Percentiles rank a stretch among this genome's conserved stretches.
Conservation (phyloP, 2,888 invertebrate species). For the Bruchidius siliquastri region DNA sequence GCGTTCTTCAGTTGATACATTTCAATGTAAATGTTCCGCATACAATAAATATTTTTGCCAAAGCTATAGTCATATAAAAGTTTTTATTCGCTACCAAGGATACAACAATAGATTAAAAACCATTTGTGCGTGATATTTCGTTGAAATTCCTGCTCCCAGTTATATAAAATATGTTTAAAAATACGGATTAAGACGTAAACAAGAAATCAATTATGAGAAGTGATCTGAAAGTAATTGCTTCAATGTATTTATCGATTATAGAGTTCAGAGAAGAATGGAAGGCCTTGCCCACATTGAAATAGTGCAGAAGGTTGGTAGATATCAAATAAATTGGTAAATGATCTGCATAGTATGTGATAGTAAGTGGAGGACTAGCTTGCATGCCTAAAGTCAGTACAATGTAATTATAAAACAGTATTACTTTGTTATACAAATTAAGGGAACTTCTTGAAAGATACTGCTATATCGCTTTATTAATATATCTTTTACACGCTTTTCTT, state of each 20-base stretch:
- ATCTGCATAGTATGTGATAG: too few relatives aligned
- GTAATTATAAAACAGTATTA: too few relatives aligned
- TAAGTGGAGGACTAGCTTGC: too few relatives aligned
- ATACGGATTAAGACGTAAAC: not conserved
- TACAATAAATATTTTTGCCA: not conserved
- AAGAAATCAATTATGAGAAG: not conserved
- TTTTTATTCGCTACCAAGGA: not conserved
- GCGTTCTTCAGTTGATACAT: too few relatives aligned
- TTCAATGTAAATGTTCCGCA: conserved; percentile 1
- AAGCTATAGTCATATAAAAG: not conserved
- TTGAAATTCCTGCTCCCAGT: not conserved
- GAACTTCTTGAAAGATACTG: too few relatives aligned
- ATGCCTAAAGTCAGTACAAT: too few relatives aligned
- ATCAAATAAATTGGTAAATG: too few relatives aligned
- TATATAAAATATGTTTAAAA: not conserved
- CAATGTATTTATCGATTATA: not conserved
- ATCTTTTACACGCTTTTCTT: too few relatives aligned
- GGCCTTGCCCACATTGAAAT: not conserved
- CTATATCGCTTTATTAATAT: too few relatives aligned
- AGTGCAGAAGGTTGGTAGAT: not conserved
- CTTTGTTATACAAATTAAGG: too few relatives aligned
- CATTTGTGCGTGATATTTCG: not conserved
- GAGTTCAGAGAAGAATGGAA: not conserved
- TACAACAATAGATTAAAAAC: not conserved
- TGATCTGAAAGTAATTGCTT: not conserved